Percentiles rank a stretch among this genome's conserved stretches.
These are phyloP conservation scores for Eidolon dupreanum DNA, from an alignment of 2,797 vertebrate species.

Conservation along the genomic window DNA sequence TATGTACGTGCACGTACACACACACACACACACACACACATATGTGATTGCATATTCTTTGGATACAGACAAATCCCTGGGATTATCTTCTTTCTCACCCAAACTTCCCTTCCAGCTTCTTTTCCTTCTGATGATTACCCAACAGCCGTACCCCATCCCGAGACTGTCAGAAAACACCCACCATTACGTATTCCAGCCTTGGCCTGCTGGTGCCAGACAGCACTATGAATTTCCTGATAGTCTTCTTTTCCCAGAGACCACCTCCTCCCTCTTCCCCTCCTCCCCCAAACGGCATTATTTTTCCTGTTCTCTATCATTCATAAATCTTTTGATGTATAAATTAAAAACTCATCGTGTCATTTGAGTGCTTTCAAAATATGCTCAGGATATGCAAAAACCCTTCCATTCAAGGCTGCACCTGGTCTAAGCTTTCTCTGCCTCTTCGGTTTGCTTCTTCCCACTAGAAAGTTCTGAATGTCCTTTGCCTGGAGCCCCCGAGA, in stretches of 20 bases:
- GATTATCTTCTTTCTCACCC: background rate
- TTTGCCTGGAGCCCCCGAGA: background rate
- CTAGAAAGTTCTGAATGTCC: background rate
- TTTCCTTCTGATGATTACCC: background rate
- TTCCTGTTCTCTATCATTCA: background rate
- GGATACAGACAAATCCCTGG: background rate
- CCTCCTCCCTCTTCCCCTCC: background rate
- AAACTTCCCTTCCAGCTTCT: background rate
- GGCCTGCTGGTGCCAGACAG: background rate
- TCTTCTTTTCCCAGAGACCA: background rate
- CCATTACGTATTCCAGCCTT: background rate
- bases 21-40: no score
- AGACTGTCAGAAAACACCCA: background rate
- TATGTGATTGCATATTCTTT: background rate
- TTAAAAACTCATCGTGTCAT: background rate
- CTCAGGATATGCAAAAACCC: background rate
- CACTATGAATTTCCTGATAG: background rate
- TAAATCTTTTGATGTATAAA: background rate
- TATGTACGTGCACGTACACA: no score
- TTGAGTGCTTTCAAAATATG: background rate
- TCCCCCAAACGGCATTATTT: background rate
- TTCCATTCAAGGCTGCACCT: background rate
- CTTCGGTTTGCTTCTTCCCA: background rate
- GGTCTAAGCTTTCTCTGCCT: background rate
- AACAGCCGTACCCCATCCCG: background rate